Percentiles rank a stretch among this genome's conserved stretches.
phyloP scores from a whole-genome alignment of 2,113 vertebrate species.

The Aptenodytes patagonicus region DNA sequence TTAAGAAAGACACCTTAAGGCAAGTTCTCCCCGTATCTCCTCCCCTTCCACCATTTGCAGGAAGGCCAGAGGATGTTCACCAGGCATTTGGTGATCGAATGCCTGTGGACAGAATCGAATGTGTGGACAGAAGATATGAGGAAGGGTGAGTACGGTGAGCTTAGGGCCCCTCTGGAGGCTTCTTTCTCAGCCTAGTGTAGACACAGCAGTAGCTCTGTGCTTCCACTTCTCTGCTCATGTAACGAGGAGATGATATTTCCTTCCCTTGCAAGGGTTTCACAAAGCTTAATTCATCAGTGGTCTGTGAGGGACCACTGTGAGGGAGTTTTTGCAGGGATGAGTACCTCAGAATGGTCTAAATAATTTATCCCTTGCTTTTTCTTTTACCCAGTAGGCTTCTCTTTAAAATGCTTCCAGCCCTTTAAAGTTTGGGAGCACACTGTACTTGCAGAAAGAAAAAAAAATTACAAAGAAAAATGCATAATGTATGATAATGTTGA shows the following conservation, averaged over 20 bases:
- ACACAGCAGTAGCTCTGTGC: background rate
- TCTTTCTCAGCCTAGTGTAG: background rate
- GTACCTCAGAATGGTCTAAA: conserved; percentile 25
- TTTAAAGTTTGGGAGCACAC: conserved; percentile 56
- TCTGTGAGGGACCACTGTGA: background rate
- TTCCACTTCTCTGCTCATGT: background rate
- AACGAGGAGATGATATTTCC: background rate
- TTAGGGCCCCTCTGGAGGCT: background rate
- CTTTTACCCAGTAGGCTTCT: conserved; percentile 19
- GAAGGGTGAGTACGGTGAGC: background rate
- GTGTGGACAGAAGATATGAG: background rate
- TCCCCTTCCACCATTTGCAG: background rate
- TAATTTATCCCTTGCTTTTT: conserved; percentile 26
- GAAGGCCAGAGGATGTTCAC: background rate
- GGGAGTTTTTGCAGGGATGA: background rate
- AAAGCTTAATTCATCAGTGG: background rate
- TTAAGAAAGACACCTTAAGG: background rate
- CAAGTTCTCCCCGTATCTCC: background rate
- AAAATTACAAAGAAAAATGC: conserved; percentile 64
- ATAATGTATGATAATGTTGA: conserved; percentile 73
- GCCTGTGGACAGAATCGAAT: no score
- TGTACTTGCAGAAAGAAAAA: conserved; percentile 4
- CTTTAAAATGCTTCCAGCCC: conserved; percentile 38
- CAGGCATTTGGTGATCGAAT: background rate
- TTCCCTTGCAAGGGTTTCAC: background rate